Percentiles rank a stretch among this genome's conserved stretches.
Evolutionary conservation across 2,888 invertebrate genomes (phyloP).

Genomic region (Mamestra brassicae): DNA sequence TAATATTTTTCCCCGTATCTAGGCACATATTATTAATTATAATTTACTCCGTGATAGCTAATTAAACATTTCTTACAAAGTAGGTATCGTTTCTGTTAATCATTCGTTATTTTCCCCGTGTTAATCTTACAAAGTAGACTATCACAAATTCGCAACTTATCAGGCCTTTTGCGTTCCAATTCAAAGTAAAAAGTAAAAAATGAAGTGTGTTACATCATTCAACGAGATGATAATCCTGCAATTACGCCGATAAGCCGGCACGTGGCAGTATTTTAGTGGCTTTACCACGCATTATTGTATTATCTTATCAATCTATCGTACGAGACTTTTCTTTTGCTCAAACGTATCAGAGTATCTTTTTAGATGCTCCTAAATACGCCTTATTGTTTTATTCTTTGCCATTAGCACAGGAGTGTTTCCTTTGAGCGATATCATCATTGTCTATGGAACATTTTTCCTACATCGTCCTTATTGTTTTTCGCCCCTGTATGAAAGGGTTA

Average conservation of each 20-base stretch:
- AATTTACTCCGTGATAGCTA: not conserved
- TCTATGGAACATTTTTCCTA: not conserved
- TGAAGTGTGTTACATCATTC: slow-evolving; percentile 23
- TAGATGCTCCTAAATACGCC: not conserved
- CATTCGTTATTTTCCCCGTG: not conserved
- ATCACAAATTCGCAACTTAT: not conserved
- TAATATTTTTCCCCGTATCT: not conserved
- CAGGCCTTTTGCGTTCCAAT: slow-evolving; percentile 7
- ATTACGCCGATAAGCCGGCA: slow-evolving; percentile 26
- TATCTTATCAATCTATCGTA: slow-evolving; percentile 35
- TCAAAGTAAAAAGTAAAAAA: slow-evolving; percentile 1
- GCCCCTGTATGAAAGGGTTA: not conserved
- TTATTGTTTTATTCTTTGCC: not conserved
- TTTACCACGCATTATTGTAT: slow-evolving; percentile 2
- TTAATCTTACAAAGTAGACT: slow-evolving; percentile 4
- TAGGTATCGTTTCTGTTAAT: not conserved
- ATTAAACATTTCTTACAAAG: not conserved
- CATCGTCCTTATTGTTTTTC: not conserved
- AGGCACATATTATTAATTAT: not conserved
- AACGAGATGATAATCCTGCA: slow-evolving; percentile 27
- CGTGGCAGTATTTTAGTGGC: not conserved
- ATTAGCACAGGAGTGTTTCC: too few species aligned
- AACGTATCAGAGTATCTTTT: not conserved
- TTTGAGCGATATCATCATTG: not conserved
- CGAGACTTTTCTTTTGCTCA: slow-evolving; percentile 10